Percentiles rank a stretch among this genome's conserved stretches.
phyloP scores from a whole-genome alignment of 92 coral and sea anemone species.

The Ricordea florida region DNA sequence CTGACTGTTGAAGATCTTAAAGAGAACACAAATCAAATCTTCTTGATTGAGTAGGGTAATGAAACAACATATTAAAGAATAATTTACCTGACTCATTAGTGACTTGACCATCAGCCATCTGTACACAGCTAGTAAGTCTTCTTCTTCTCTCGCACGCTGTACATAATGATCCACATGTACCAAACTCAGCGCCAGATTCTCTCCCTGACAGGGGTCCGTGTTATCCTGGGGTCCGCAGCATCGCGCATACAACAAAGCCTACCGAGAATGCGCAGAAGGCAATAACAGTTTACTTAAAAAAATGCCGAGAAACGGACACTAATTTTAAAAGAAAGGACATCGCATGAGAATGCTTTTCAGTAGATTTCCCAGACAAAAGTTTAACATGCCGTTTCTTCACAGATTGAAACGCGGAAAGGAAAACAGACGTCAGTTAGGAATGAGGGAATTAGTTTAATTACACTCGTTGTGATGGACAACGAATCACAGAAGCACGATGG shows the following conservation, averaged over 20 bases:
- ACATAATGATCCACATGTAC: constrained; percentile 76
- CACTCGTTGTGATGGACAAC: too few relatives aligned
- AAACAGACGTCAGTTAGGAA: too few relatives aligned
- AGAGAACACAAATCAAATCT: too few relatives aligned
- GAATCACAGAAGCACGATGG: too few relatives aligned
- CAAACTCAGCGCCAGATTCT: constrained; percentile 72
- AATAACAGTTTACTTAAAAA: neutral
- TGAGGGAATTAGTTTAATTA: too few relatives aligned
- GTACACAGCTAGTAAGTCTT: constrained; percentile 62
- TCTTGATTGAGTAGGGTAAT: neutral
- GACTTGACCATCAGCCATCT: constrained; percentile 80
- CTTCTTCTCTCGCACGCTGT: constrained; percentile 81
- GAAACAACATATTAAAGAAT: neutral
- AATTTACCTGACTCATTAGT: constrained; percentile 71
- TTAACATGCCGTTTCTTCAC: too few relatives aligned
- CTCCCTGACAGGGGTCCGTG: constrained; percentile 79
- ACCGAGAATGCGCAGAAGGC: neutral
- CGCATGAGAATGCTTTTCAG: too few relatives aligned
- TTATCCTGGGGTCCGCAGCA: constrained; percentile 84
- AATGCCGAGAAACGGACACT: too few relatives aligned
- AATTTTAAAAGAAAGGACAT: too few relatives aligned
- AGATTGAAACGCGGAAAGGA: too few relatives aligned
- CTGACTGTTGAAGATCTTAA: too few relatives aligned
- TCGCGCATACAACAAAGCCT: constrained; percentile 74
- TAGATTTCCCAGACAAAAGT: too few relatives aligned